These are phyloP conservation scores for Aethina tumida DNA, from an alignment of 1,140 invertebrate genomes.

Conservation along the genomic window DNA sequence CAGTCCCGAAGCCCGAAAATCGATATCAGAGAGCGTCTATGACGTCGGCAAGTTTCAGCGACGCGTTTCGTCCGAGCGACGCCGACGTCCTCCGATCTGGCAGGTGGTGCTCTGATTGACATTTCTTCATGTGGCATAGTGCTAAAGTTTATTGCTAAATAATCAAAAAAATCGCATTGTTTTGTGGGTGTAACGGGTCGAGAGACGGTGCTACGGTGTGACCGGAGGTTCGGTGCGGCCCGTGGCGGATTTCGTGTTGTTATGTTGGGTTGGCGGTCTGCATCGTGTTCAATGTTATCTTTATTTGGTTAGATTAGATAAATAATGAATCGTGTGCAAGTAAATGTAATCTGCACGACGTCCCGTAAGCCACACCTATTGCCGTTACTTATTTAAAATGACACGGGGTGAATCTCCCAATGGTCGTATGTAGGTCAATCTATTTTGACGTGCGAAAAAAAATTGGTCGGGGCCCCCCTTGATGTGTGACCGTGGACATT, in stretches of 20 bases:
- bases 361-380: too few species aligned
- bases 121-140: constrained; percentile 29
- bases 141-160: constrained; percentile 18
- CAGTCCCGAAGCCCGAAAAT: constrained; percentile 26
- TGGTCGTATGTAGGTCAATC: too few species aligned
- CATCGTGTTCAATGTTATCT: too few species aligned
- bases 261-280: too few species aligned
- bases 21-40: constrained; percentile 36
- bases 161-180: constrained; percentile 13
- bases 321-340: too few species aligned
- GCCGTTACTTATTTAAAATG: too few species aligned
- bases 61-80: constrained; percentile 28
- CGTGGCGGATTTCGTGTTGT: neutral
- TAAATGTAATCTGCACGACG: too few species aligned
- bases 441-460: too few species aligned
- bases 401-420: too few species aligned
- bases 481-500: too few species aligned
- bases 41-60: constrained; percentile 31
- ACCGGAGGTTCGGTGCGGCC: neutral
- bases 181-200: neutral
- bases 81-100: constrained; percentile 28
- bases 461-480: too few species aligned
- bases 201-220: neutral
- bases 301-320: too few species aligned
- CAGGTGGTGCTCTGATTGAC: constrained; percentile 36